Evolutionary conservation across 2,797 vertebrate genomes (phyloP).

Genomic region (Pelobates cultripes): DNA sequence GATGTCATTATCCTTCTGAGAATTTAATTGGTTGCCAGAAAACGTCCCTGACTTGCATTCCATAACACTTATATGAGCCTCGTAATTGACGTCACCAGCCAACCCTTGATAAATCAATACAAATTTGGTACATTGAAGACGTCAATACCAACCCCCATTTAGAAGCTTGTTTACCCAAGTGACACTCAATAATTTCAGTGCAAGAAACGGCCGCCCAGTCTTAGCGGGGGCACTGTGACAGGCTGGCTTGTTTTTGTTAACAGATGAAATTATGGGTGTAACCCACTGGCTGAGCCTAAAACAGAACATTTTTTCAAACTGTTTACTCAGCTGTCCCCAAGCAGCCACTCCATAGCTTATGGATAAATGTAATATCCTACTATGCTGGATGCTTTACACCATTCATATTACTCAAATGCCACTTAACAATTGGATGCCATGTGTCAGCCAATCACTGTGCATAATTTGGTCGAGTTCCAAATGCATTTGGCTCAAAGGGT

Average conservation of each 20-base stretch:
- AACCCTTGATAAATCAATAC: constrained; percentile 66
- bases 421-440: constrained; percentile 56
- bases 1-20: constrained; percentile 71
- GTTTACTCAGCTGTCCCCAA: constrained; percentile 81
- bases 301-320: constrained; percentile 73
- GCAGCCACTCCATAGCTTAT: constrained; percentile 73
- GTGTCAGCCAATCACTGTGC: constrained; percentile 33
- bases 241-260: constrained; percentile 79
- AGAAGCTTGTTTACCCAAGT: constrained; percentile 67
- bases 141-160: constrained; percentile 68
- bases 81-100: constrained; percentile 64
- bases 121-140: constrained; percentile 58
- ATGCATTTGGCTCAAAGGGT: constrained; percentile 18
- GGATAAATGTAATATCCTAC: constrained; percentile 75
- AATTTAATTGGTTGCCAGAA: constrained; percentile 64
- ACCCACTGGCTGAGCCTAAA: constrained; percentile 77
- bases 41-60: constrained; percentile 64
- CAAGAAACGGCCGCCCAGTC: constrained; percentile 63
- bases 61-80: constrained; percentile 67
- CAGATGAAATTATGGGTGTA: constrained; percentile 84
- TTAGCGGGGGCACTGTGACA: constrained; percentile 65
- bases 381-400: constrained; percentile 70
- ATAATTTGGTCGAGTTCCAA: constrained; percentile 32
- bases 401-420: constrained; percentile 70
- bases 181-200: constrained; percentile 70